Percentiles rank a stretch among this genome's conserved stretches.
phyloP scores from a whole-genome alignment of 2,113 vertebrate genomes.

The Zonotrichia leucophrys region DNA sequence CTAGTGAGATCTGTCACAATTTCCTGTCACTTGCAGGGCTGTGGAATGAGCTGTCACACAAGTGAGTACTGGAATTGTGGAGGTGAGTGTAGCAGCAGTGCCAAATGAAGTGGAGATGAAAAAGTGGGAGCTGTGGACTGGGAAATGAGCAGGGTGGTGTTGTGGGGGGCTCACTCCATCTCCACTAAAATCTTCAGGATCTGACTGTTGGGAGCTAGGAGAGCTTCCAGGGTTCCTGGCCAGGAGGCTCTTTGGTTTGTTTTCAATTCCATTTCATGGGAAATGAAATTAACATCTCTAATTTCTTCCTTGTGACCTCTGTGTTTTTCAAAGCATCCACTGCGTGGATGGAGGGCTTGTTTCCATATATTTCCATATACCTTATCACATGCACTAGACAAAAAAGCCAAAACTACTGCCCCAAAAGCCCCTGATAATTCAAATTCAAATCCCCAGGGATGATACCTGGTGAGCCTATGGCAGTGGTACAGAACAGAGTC shows the following conservation, averaged over 20 bases:
- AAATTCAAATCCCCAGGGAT: not conserved
- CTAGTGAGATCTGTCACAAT: not conserved
- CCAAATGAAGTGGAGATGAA: not conserved
- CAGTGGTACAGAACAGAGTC: not conserved
- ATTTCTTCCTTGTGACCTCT: not conserved
- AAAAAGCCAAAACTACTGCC: not conserved
- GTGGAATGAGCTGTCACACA: not conserved
- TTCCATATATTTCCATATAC: not conserved
- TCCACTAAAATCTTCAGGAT: not conserved
- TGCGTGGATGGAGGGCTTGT: not conserved
- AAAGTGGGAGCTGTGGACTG: not conserved
- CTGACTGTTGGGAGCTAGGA: not conserved
- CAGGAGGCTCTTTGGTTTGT: not conserved
- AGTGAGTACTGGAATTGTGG: not conserved
- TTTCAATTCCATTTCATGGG: not conserved
- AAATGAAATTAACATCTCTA: not conserved
- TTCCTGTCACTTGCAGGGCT: not conserved
- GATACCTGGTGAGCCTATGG: not conserved
- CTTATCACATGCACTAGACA: not conserved
- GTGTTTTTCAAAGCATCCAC: not conserved
- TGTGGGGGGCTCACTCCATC: not conserved
- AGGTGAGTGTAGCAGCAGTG: not conserved
- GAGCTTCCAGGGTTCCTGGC: not conserved
- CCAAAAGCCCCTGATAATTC: not conserved
- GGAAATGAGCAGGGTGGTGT: not conserved